A percentile compares a stretch with the other conserved stretches of the same genome.
These are phyloP conservation scores for Elephantulus edwardii DNA, from an alignment of 2,113 vertebrate species.

Conservation along the genomic window DNA sequence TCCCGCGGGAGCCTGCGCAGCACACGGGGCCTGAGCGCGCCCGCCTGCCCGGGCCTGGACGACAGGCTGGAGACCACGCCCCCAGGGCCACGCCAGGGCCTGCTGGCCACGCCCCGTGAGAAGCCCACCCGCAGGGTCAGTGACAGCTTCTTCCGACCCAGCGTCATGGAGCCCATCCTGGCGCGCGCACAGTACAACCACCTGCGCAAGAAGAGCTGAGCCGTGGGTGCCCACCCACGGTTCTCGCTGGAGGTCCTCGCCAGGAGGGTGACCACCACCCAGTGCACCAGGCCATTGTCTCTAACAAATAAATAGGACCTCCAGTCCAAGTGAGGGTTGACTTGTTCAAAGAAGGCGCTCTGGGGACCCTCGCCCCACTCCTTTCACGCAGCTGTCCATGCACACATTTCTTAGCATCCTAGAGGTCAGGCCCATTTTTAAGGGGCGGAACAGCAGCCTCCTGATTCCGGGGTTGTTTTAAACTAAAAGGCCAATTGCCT, in stretches of 20 bases:
- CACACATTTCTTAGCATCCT: neutral
- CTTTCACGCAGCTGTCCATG: neutral
- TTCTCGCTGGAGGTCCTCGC: neutral
- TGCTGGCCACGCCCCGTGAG: slow-evolving; percentile 70
- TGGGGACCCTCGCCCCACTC: neutral
- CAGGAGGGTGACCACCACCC: neutral
- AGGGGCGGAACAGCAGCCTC: neutral
- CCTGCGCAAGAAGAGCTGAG: slow-evolving; percentile 85
- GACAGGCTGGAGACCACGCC: slow-evolving; percentile 71
- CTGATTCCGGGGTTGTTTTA: neutral
- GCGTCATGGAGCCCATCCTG: slow-evolving; percentile 79
- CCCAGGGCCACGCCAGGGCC: neutral
- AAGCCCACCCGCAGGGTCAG: slow-evolving; percentile 77
- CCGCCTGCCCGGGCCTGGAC: slow-evolving; percentile 77
- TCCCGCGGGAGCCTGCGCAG: slow-evolving; percentile 65
- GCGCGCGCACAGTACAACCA: slow-evolving; percentile 77
- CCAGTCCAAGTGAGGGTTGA: neutral
- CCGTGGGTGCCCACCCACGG: neutral
- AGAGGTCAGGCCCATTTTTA: neutral
- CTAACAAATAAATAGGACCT: neutral
- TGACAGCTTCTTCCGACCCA: slow-evolving; percentile 84
- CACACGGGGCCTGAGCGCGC: slow-evolving; percentile 66
- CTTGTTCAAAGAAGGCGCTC: neutral
- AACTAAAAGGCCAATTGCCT: neutral
- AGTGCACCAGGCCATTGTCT: neutral